These are phyloP conservation scores for Penaeus vannamei DNA, from an alignment of 1,140 invertebrate species.

Conservation along the genomic window DNA sequence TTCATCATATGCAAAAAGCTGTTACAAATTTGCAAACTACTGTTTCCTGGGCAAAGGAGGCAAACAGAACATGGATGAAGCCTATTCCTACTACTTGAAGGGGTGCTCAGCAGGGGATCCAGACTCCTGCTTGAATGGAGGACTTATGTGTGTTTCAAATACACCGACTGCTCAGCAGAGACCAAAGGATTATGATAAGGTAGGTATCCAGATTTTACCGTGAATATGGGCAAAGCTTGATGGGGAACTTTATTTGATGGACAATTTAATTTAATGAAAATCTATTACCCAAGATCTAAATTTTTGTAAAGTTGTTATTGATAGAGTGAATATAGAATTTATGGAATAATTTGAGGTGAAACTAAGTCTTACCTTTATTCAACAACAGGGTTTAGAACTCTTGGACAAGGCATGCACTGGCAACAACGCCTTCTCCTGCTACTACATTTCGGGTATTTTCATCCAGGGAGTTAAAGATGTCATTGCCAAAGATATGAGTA, in stretches of 20 bases:
- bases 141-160: slow-evolving; percentile 76
- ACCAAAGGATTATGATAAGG: slow-evolving; percentile 68
- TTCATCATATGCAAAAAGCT: slow-evolving; percentile 85
- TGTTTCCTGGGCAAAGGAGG: slow-evolving; percentile 70
- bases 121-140: slow-evolving; percentile 83
- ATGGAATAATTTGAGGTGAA: too few species aligned
- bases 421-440: slow-evolving; percentile 82
- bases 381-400: slow-evolving; percentile 76
- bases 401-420: slow-evolving; percentile 81
- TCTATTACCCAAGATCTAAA: too few species aligned
- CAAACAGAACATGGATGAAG: slow-evolving; percentile 70
- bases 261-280: too few species aligned
- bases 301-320: too few species aligned
- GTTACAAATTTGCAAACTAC: slow-evolving; percentile 87
- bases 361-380: not conserved
- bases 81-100: slow-evolving; percentile 83
- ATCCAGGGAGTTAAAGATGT: slow-evolving; percentile 79
- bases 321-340: too few species aligned
- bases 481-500: slow-evolving; percentile 80
- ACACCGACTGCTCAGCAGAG: slow-evolving; percentile 71
- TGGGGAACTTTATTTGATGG: too few species aligned
- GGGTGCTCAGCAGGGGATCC: slow-evolving; percentile 81
- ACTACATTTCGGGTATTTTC: slow-evolving; percentile 84
- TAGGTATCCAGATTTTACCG: slow-evolving; percentile 41
- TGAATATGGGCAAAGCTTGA: too few species aligned